Percentiles rank a stretch among this genome's conserved stretches.
These are phyloP conservation scores for Reticulitermes lucifugus DNA, from an alignment of 2,888 invertebrate genomes.

Conservation along the genomic window DNA sequence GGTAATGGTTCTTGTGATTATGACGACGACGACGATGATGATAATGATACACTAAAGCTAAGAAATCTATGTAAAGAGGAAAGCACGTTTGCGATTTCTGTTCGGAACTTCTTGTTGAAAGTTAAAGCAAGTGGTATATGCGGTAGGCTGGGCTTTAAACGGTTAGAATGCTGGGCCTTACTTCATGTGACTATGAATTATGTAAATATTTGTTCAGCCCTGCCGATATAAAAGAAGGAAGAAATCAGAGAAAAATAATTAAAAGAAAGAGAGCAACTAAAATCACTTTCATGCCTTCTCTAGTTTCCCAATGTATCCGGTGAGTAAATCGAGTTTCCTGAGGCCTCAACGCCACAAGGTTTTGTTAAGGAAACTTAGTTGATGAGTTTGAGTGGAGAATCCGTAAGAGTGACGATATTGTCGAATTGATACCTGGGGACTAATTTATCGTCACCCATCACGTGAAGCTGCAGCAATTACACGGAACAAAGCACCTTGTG, in stretches of 20 bases:
- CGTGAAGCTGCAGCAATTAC: not conserved
- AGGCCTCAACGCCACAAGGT: not conserved
- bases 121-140: too few relatives aligned
- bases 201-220: not conserved
- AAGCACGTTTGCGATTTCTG: too few relatives aligned
- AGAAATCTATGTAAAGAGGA: too few relatives aligned
- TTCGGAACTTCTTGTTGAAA: too few relatives aligned
- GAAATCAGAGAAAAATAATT: not conserved
- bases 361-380: slow-evolving; percentile 38
- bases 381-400: slow-evolving; percentile 30
- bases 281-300: not conserved
- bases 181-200: not conserved
- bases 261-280: not conserved
- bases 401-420: slow-evolving; percentile 19
- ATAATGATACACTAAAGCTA: too few relatives aligned
- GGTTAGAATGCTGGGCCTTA: too few relatives aligned
- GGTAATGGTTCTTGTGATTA: too few relatives aligned
- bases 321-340: slow-evolving; percentile 23
- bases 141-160: too few relatives aligned
- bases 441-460: slow-evolving; percentile 24
- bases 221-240: not conserved
- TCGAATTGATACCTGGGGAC: slow-evolving; percentile 21
- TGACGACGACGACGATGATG: too few relatives aligned
- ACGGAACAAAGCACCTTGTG: not conserved
- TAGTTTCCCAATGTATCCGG: not conserved